A percentile compares a stretch with the other conserved stretches of the same genome.
These are phyloP conservation scores for Halichoeres trimaculatus DNA, from an alignment of 2,113 vertebrate species.

Conservation along the genomic window DNA sequence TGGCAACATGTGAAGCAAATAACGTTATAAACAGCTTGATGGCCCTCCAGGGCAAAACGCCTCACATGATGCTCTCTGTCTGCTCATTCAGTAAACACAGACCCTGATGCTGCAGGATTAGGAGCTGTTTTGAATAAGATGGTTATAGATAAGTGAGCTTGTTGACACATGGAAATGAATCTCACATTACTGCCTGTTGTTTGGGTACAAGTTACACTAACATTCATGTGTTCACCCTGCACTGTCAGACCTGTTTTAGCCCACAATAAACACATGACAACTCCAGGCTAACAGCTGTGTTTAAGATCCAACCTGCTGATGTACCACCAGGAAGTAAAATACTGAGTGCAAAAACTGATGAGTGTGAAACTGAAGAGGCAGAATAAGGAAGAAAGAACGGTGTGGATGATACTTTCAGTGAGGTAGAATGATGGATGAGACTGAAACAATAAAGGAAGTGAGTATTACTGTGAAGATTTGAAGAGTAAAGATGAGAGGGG, in stretches of 20 bases:
- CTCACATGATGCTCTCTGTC: slow-evolving; percentile 51
- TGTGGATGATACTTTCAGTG: too few species aligned
- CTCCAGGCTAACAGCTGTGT: too few species aligned
- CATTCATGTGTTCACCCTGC: neutral
- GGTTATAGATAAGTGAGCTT: neutral
- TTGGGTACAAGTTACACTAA: neutral
- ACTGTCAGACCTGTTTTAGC: neutral
- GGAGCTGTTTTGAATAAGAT: neutral
- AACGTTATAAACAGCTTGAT: slow-evolving; percentile 34
- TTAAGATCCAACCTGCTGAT: too few species aligned
- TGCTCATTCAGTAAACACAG: slow-evolving; percentile 34
- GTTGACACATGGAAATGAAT: neutral
- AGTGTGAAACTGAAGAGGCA: too few species aligned
- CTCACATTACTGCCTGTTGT: neutral
- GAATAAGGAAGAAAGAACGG: too few species aligned
- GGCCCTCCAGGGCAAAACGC: slow-evolving; percentile 22
- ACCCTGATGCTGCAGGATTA: neutral
- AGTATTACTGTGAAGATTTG: too few species aligned
- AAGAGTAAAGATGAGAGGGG: neutral
- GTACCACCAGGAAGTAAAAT: too few species aligned
- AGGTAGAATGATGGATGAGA: too few species aligned
- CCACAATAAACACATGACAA: too few species aligned
- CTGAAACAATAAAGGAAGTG: neutral
- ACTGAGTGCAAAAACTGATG: too few species aligned
- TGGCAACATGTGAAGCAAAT: slow-evolving; percentile 35